Evolutionary conservation across 2,797 vertebrate species (phyloP).

Genomic region (Gadopsis bispinosus): DNA sequence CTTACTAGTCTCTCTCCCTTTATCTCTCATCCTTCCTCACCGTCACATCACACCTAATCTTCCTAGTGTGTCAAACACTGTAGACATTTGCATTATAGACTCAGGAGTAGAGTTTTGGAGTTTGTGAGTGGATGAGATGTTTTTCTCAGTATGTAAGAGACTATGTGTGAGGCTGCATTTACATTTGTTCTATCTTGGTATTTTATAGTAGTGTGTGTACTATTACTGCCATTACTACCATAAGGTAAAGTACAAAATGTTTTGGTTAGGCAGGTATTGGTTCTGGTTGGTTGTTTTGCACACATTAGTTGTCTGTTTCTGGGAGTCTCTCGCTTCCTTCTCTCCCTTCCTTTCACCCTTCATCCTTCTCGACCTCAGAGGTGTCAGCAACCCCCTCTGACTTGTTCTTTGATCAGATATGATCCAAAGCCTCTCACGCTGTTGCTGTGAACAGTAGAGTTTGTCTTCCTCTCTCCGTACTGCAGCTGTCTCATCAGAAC

Average conservation of each 20-base stretch:
- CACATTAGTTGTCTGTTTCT: not conserved
- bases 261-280: not conserved
- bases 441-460: constrained; percentile 28
- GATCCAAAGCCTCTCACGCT: constrained; percentile 30
- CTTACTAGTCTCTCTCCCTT: not conserved
- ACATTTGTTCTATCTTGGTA: not conserved
- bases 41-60: constrained; percentile 36
- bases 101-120: not conserved
- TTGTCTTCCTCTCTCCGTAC: not conserved
- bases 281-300: not conserved
- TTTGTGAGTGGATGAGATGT: too few relatives aligned
- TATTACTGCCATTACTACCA: too few relatives aligned
- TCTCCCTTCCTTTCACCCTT: not conserved
- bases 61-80: constrained; percentile 10
- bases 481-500: constrained; percentile 16
- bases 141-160: too few relatives aligned
- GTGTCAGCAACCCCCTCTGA: constrained; percentile 26
- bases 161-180: not conserved
- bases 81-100: constrained; percentile 5
- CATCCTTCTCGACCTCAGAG: constrained; percentile 9
- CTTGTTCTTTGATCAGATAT: constrained; percentile 56
- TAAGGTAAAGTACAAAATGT: not conserved
- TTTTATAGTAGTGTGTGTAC: not conserved
- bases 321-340: not conserved
- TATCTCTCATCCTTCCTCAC: constrained; percentile 10